Base-by-base conservation (phyloP, 92 coral and sea anemone genomes). In the Blastomussa wellsi region DNA sequence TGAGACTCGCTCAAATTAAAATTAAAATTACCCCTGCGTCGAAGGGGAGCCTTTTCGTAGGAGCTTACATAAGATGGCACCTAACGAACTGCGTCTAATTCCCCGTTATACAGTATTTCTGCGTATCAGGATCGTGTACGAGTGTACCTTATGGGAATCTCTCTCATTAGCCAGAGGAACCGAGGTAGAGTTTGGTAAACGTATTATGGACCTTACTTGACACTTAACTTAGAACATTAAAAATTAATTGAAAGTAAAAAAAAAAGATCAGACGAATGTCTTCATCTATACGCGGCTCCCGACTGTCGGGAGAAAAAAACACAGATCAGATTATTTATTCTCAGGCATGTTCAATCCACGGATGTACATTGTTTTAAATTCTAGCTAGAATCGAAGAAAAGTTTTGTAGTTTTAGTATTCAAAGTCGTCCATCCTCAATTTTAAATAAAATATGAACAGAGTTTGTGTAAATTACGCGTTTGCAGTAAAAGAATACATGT, bases 321-420 rank as follows among this genome's bases (percentile, higher is more conserved):
- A 29, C 7, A n/a, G 39, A 41, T 51, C 32, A 67, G 65, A 15
- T 69, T 68, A 81, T 52, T 77, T 52, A 65, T 81, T 81, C 49
- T 20, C 49, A 9, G 38, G n/a, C n/a, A n/a, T n/a, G 51, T 4
- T 3, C 7, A 69, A 35, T 70, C 51, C 35, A 48, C 33, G 4
- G 39, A 32, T 81, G 76, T 81, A 68, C 20, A 81, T 47, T 48
- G 24, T 51, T 48, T 26, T 17, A 13, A 42, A 10, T 65, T 44
- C 49, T 57, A 57, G 36, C 16, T 28, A 79, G 35, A 68, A 41
- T 67, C 4, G 6, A 16, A 14, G 26, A 36, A 48, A 31, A 29
- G 13, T 39, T 62, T 42, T 49, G 35, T 31, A 20, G 32, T 81
- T 49, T 39, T 44, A 76, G 80, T 31, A 48, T 28, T 31, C 37